Evolutionary conservation across 2,888 invertebrate genomes (phyloP).

Genomic region (Drosophila glabriapex): DNA sequence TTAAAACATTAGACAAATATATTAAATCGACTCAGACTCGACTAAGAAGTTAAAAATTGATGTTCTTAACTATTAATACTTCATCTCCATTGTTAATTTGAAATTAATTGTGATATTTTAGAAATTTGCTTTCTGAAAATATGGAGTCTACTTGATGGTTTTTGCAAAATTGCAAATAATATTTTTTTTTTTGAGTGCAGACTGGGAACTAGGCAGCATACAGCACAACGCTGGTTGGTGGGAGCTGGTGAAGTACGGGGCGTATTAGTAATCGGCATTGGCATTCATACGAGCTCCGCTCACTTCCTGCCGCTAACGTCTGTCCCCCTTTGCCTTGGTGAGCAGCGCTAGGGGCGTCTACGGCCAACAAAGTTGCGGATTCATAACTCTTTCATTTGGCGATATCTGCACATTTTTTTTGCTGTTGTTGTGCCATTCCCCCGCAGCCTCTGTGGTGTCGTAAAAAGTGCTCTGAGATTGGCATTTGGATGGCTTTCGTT

Average conservation of each 20-base stretch:
- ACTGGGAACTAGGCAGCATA: background rate
- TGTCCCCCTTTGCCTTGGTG: constrained; percentile 31
- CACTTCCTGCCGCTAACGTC: background rate
- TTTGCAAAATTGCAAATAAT: background rate
- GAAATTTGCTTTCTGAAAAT: background rate
- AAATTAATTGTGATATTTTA: background rate
- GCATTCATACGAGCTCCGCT: constrained; percentile 60
- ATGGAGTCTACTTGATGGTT: background rate
- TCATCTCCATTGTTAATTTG: background rate
- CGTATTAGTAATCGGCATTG: constrained; percentile 79
- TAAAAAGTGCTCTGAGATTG: constrained; percentile 76
- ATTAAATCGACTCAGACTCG: background rate
- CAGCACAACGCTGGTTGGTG: constrained; percentile 14
- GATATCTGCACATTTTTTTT: constrained; percentile 73
- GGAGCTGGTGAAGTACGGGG: constrained; percentile 31
- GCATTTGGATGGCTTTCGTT: constrained; percentile 75
- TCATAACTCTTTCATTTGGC: constrained; percentile 80
- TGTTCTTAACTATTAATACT: background rate
- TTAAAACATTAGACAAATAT: background rate
- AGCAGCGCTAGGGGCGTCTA: constrained; percentile 56
- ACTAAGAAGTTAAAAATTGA: background rate
- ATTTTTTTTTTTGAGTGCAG: background rate
- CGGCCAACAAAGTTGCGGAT: constrained; percentile 78
- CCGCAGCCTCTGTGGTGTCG: constrained; percentile 36
- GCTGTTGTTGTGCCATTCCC: constrained; percentile 2